phyloP scores from a whole-genome alignment of 2,113 vertebrate species.

The Pyrgilauda ruficollis region DNA sequence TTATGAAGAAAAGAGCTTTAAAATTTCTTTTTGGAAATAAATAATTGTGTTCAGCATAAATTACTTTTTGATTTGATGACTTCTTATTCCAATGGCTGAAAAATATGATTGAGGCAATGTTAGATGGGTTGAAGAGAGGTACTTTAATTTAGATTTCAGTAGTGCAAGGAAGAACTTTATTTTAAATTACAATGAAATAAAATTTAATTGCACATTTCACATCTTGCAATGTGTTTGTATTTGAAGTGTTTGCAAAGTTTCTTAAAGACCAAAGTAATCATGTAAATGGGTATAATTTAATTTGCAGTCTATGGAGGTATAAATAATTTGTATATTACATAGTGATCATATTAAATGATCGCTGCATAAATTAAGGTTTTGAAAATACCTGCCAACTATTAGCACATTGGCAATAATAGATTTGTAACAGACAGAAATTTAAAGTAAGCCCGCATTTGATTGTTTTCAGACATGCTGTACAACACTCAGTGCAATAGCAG shows the following conservation, averaged over 20 bases:
- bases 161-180: not conserved
- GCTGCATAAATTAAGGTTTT: not conserved
- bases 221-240: conserved; percentile 8
- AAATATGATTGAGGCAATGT: not conserved
- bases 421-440: not conserved
- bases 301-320: not conserved
- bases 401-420: not conserved
- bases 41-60: not conserved
- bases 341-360: not conserved
- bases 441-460: not conserved
- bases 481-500: not conserved
- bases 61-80: not conserved
- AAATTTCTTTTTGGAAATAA: not conserved
- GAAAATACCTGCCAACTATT: not conserved
- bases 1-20: not conserved
- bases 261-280: conserved; percentile 37
- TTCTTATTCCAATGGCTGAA: not conserved
- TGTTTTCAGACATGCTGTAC: not conserved
- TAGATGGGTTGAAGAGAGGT: not conserved
- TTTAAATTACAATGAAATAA: conserved; percentile 20
- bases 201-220: not conserved
- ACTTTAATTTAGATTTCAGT: not conserved
- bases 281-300: conserved; percentile 35
- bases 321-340: not conserved
- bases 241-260: conserved; percentile 43